A percentile compares a stretch with the other conserved stretches of the same genome.
Conservation (phyloP, 2,113 vertebrate species). For the Microtus ochrogaster region DNA sequence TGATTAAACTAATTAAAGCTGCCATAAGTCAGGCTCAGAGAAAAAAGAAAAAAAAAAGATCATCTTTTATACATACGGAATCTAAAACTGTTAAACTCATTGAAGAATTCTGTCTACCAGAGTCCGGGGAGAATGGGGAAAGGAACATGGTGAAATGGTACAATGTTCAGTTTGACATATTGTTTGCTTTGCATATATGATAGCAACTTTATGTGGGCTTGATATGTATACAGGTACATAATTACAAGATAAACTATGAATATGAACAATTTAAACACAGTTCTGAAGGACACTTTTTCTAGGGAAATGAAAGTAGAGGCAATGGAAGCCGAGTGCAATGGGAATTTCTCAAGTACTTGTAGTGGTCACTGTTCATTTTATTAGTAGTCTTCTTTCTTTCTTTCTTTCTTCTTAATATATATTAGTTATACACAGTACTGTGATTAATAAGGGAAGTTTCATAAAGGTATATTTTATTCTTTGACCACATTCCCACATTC, state of each 20-base stretch:
- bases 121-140: not conserved
- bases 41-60: not conserved
- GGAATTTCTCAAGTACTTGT: not conserved
- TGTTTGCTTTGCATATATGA: not conserved
- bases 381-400: not conserved
- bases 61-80: not conserved
- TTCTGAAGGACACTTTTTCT: not conserved
- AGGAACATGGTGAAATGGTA: not conserved
- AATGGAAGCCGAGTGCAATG: not conserved
- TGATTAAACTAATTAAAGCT: not conserved
- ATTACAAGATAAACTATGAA: not conserved
- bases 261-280: not conserved
- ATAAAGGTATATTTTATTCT: not conserved
- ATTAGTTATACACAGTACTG: not conserved
- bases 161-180: not conserved
- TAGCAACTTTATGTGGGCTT: not conserved
- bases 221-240: not conserved
- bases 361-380: not conserved
- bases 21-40: not conserved
- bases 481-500: not conserved
- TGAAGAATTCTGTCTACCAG: not conserved
- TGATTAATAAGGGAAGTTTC: not conserved
- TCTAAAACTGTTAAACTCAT: not conserved
- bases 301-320: not conserved
- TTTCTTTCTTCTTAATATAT: not conserved